Base-by-base conservation (phyloP, 2,113 vertebrate genomes). In the Rissa tridactyla region DNA sequence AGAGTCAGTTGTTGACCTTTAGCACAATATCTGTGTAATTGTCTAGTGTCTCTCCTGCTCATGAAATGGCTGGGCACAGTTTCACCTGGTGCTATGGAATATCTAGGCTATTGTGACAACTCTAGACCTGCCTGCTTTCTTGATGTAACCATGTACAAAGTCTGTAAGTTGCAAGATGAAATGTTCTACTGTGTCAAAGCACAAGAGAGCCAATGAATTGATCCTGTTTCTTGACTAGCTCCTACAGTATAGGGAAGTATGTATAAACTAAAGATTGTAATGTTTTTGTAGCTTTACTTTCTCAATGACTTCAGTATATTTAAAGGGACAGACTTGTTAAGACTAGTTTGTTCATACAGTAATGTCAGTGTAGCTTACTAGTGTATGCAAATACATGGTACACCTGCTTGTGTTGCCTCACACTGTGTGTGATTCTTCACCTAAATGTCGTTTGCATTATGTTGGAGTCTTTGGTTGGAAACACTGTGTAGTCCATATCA, bases 51-150 rank as follows among this genome's bases (percentile, higher is more conserved):
- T 98, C 82, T 98, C 89, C 97, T 94, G 88, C 55, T 91, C 73
- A 47, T 90, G 79, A 86, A 96, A 93, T 97, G 96, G 84, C 91
- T 97, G 87, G 97, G 96, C 97, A 97, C 97, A 95, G 79, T 97
- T 96, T 94, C 95, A 95, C 94, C 96, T 90, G 94, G 96, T 98
- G 98, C 98, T 98, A 77, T 30, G 86, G 95, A 93, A 91, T 86
- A 84, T 82, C 96, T 94, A 90, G 97, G 94, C 96, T 96, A 79
- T 98, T 98, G 97, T 98, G 98, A 97, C 98, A 98, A 96, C 98
- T 98, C 97, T 98, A 95, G 98, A 97, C 90, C 98, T 97, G 97
- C 94, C 92, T 97, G 98, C 98, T 97, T 97, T 92, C 93, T 97
- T 92, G 80, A 92, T 94, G 94, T 96, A 96, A 96, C 96, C 96